Conservation (phyloP, 2,888 invertebrate genomes). For the Melipona beecheii region DNA sequence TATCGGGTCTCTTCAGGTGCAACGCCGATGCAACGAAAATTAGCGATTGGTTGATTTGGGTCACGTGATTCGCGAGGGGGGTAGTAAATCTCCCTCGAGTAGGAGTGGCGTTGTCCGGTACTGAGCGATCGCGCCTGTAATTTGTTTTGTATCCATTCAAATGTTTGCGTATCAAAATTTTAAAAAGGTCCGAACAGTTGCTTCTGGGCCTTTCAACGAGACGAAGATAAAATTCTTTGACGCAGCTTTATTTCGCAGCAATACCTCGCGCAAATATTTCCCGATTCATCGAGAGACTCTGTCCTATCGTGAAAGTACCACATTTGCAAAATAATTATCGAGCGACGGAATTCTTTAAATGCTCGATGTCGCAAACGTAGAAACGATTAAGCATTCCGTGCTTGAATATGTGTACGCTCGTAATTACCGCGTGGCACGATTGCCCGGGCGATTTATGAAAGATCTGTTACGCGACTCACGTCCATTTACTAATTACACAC, state of each 20-base stretch:
- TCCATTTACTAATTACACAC: slow-evolving; percentile 55
- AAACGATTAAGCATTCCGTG: slow-evolving; percentile 17
- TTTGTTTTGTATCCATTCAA: no score
- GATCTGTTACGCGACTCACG: slow-evolving; percentile 33
- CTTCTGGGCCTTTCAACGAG: no score
- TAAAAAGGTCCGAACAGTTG: no score
- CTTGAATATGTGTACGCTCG: not conserved
- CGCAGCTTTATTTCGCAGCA: not conserved
- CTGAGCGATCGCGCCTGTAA: no score
- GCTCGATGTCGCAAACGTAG: not conserved
- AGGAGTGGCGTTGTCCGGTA: no score
- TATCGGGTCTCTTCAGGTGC: no score
- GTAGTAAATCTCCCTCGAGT: no score
- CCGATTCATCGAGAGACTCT: not conserved
- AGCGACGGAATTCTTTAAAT: not conserved
- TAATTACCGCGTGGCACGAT: not conserved
- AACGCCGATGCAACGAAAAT: no score
- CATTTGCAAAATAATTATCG: not conserved
- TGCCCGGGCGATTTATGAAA: slow-evolving; percentile 27
- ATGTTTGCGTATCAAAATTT: no score
- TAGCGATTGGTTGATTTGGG: no score
- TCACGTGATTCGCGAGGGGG: no score
- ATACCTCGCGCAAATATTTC: not conserved
- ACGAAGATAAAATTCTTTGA: not conserved
- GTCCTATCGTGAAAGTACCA: not conserved